Evolutionary conservation across 2,113 vertebrate species (phyloP), one percentile per base, ranked within the genome.

Genomic region (Myrmecobius fasciatus): DNA sequence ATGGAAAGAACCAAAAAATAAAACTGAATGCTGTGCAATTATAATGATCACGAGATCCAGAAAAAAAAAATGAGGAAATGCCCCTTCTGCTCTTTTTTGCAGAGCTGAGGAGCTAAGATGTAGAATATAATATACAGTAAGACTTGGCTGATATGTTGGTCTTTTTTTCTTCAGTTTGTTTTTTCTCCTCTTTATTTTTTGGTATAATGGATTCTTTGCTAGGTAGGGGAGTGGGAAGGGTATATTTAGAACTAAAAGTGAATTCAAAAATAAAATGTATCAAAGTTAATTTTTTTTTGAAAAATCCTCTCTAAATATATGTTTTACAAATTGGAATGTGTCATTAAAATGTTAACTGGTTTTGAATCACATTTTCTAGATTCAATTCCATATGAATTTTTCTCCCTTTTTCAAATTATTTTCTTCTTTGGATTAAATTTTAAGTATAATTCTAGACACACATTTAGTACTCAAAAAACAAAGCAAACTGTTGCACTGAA

Each of bases 401-500:
- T 60, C 56, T 75, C 60, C 36, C 36, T 75, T 53, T 20, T 53
- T 75, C 60, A 75, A 75, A 75, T 75, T n/a, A 75, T 75, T 75
- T 25, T 83, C 26, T 92, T 91, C 43, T 75, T 95, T 92, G 53
- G 26, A 89, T 48, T 93, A 14, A n/a, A n/a, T n/a, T 75, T 75
- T 75, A 75, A 17, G 60, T 36, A 75, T 75, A n/a, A 31, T 93
- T 20, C 11, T n/a, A 53, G 11, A 12, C 28, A 91, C 28, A 89
- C 0, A 31, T 1, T 49, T 92, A 25, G 7, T 90, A 12, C 53
- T 93, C 93, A 48, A 67, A 28, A 92, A 96, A 43, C 36, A 83
- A 75, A 75, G n/a, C 67, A 75, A 75, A 60, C 24, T 92, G 3
- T 53, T 91, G 91, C 92, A 92, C 51, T 91, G 49, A 96, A 94